Conservation (phyloP, 2,113 vertebrate genomes). For the Bubalus kerabau region DNA sequence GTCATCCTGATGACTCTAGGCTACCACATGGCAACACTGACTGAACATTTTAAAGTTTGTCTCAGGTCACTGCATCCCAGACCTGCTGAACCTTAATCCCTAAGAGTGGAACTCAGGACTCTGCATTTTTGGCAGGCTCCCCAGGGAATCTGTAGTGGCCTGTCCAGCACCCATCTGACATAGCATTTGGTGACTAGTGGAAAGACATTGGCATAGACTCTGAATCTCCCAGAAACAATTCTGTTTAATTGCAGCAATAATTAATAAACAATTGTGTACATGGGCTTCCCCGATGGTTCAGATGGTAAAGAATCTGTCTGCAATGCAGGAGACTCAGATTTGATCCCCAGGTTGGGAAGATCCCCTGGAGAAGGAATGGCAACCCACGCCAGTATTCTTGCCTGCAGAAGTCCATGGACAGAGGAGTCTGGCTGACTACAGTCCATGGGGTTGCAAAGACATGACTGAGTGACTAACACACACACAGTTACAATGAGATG, state of each 20-base stretch:
- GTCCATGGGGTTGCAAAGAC: neutral
- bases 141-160: neutral
- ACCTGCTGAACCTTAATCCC: neutral
- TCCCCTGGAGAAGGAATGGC: neutral
- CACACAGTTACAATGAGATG: neutral
- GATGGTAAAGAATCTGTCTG: neutral
- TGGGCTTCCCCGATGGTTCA: neutral
- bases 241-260: neutral
- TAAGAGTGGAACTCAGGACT: neutral
- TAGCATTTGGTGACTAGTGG: accelerated
- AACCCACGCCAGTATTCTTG: neutral
- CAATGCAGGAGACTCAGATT: neutral
- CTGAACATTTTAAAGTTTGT: neutral
- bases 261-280: neutral
- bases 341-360: neutral
- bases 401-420: neutral
- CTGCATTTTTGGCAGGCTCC: neutral
- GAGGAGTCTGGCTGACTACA: neutral
- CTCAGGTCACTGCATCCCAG: neutral
- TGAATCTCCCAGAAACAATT: neutral
- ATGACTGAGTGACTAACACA: neutral
- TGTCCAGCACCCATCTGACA: accelerated
- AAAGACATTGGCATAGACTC: neutral
- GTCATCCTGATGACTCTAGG: neutral
- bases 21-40: neutral